These are phyloP conservation scores for Chaetops frenatus DNA, from an alignment of 2,113 vertebrate species.

Conservation along the genomic window DNA sequence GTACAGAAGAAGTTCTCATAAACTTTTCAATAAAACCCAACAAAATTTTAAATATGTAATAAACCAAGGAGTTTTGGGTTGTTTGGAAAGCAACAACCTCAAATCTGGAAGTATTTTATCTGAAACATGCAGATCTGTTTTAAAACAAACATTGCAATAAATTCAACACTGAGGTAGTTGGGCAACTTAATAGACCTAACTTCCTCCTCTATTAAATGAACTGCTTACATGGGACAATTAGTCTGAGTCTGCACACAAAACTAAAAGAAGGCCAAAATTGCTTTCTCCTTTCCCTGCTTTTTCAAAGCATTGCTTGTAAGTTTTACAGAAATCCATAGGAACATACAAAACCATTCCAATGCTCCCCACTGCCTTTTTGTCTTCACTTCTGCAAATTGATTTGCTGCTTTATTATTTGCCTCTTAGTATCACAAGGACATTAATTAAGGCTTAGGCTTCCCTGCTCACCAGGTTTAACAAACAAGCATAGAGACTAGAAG, in stretches of 20 bases:
- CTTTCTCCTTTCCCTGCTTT: neutral
- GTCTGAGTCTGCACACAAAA: neutral
- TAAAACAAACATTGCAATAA: neutral
- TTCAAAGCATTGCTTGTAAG: neutral
- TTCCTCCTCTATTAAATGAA: neutral
- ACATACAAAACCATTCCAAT: neutral
- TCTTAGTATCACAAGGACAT: neutral
- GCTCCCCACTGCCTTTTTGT: neutral
- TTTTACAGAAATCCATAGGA: neutral
- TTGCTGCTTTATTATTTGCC: constrained; percentile 8
- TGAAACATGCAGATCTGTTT: neutral
- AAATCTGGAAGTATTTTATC: neutral
- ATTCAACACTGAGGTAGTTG: neutral
- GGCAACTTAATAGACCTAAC: neutral
- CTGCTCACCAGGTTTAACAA: neutral
- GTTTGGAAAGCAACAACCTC: neutral
- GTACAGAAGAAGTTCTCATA: neutral
- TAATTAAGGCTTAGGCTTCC: constrained; percentile 7
- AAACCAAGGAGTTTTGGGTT: neutral
- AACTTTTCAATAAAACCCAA: neutral
- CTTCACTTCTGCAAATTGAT: neutral
- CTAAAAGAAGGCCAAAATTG: neutral
- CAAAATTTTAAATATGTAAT: neutral
- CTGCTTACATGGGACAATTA: neutral
- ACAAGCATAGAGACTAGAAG: neutral